Conservation (phyloP, 2,888 invertebrate genomes). For the Ormyrus rosae region DNA sequence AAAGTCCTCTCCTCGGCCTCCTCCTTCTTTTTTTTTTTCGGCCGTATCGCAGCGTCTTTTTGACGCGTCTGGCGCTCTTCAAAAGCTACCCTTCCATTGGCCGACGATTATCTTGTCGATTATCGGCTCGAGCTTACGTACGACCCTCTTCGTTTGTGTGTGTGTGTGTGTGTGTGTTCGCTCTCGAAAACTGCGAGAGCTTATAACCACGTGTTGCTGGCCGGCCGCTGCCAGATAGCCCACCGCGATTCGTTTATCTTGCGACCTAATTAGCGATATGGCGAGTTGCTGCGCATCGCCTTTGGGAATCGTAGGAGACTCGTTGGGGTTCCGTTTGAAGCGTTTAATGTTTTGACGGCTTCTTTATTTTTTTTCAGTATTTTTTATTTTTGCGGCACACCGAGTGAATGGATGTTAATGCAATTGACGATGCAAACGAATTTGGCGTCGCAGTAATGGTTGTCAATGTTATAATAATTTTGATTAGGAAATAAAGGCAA, state of each 20-base stretch:
- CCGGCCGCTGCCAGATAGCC: not conserved
- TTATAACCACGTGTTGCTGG: constrained; percentile 54
- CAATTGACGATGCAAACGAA: too few species aligned
- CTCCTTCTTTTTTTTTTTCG: not conserved
- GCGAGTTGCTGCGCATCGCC: too few species aligned
- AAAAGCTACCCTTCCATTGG: constrained; percentile 34
- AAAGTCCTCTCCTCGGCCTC: not conserved
- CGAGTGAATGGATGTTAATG: too few species aligned
- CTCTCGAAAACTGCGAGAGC: not conserved
- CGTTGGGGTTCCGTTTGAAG: too few species aligned
- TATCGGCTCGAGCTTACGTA: constrained; percentile 36
- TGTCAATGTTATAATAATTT: too few species aligned
- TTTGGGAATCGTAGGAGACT: too few species aligned
- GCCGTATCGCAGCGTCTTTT: constrained; percentile 8
- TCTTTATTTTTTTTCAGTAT: too few species aligned
- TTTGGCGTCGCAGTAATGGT: too few species aligned
- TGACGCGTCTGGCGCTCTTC: constrained; percentile 23
- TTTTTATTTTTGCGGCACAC: too few species aligned
- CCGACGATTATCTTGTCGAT: constrained; percentile 52
- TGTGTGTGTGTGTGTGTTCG: not conserved
- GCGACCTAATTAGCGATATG: constrained; percentile 35
- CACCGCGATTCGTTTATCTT: constrained; percentile 29
- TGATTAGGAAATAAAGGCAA: too few species aligned
- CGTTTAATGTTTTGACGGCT: too few species aligned
- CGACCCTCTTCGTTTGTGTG: not conserved